Evolutionary conservation across 2,888 invertebrate genomes (phyloP), one percentile per base, ranked within the genome.

Genomic region (Drosophila kanekoi): DNA sequence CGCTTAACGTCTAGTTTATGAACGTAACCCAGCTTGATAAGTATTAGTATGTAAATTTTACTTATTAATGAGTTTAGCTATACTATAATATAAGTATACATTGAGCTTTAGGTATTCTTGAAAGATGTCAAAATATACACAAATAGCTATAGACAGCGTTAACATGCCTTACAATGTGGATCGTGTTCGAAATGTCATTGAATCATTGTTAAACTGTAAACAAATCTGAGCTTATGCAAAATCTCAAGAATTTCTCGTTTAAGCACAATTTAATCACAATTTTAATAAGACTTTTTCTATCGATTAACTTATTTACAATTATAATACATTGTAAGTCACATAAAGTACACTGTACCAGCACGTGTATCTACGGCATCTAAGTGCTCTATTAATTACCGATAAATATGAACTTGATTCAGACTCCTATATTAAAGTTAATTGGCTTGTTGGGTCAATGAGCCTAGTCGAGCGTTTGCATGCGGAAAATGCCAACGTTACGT

Each of bases 361-460:
- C 28, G 28, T 28, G 28, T 28, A 8, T 8, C 28, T 28, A 8
- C 28, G 28, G 8, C 8, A 28, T 28, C 28, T 28, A 28, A 28
- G 28, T 28, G 28, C 28, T 28, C 28, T 28, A 28, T 28, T 28
- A 28, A 28, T 28, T 28, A 28, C 8, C 8, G 28, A 8, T 28
- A 28, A 28, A 28, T 28, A 1, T 23, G 5, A 14, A 16, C 33
- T 51, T 20, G 45, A 35, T 52, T 33, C n/a, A 5, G 18, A 43
- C 4, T 11, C 14, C 3, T n/a, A 11, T 13, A 65, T 43, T 66
- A 32, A 1, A 43, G 10, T n/a, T 54, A 66, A 56, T 37, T 43
- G 47, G 20, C 11, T 13, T 11, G 13, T 13, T 58, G 40, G 67
- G 51, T 68, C 59, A 67, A 68, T 68, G 67, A 16, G 58, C 58